Percentiles rank a stretch among this genome's conserved stretches.
Evolutionary conservation across 2,888 invertebrate species (phyloP).

Genomic region (Tenthredo distinguenda): DNA sequence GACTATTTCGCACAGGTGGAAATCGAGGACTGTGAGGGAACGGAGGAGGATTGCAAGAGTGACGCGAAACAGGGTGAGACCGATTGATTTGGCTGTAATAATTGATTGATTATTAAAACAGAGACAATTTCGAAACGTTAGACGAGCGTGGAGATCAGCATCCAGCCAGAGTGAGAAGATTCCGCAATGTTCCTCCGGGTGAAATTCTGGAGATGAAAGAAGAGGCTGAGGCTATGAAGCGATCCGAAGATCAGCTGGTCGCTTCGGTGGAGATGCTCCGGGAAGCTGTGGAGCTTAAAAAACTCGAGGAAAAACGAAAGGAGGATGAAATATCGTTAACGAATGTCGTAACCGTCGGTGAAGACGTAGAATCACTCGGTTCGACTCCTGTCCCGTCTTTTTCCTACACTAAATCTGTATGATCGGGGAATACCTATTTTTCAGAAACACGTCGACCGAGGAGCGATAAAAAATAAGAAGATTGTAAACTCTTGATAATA

Average conservation of each 20-base stretch:
- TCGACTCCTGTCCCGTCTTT: not conserved
- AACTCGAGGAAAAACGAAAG: not conserved
- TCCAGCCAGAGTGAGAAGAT: not conserved
- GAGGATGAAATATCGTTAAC: not conserved
- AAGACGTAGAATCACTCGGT: not conserved
- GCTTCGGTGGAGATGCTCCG: not conserved
- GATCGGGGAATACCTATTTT: not conserved
- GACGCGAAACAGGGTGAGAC: not conserved
- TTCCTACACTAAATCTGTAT: not conserved
- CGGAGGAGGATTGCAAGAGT: not conserved
- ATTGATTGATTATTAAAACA: not conserved
- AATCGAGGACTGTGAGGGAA: not conserved
- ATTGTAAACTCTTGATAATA: not conserved
- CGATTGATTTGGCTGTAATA: not conserved
- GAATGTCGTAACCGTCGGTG: not conserved
- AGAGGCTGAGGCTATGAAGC: slow-evolving; percentile 9
- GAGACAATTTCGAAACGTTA: not conserved
- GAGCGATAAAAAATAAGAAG: no score
- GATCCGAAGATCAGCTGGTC: slow-evolving; percentile 11
- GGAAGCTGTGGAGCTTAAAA: slow-evolving; percentile 27
- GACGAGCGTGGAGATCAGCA: not conserved
- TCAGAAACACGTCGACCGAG: not conserved
- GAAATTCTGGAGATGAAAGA: slow-evolving; percentile 7
- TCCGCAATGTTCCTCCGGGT: not conserved
- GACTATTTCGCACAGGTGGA: not conserved